A percentile compares a stretch with the other conserved stretches of the same genome.
Conservation (phyloP, 2,888 invertebrate species). For the Drosophila birchii region DNA sequence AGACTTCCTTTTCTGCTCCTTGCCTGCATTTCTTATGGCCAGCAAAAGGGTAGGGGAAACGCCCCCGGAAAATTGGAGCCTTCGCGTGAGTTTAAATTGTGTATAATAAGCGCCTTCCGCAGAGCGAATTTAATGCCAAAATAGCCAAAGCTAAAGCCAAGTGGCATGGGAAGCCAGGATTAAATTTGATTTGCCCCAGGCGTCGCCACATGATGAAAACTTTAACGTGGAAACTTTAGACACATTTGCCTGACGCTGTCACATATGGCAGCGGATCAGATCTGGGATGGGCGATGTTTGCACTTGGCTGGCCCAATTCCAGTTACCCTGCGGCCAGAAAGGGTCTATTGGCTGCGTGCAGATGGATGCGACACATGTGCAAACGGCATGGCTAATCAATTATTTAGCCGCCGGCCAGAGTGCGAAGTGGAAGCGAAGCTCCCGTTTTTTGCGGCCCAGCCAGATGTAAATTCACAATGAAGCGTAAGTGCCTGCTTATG, state of each 20-base stretch:
- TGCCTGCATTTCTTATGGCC: constrained; percentile 55
- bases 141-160: background rate
- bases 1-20: constrained; percentile 45
- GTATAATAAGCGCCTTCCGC: constrained; percentile 43
- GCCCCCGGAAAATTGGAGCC: constrained; percentile 28
- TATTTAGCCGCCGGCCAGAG: constrained; percentile 26
- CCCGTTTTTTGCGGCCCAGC: constrained; percentile 3
- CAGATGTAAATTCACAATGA: constrained; percentile 36
- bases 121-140: constrained; percentile 25
- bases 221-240: constrained; percentile 62
- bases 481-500: constrained; percentile 29
- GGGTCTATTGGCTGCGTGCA: constrained; percentile 26
- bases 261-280: constrained; percentile 43
- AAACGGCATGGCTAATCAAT: constrained; percentile 40
- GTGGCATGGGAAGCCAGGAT: constrained; percentile 6
- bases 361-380: constrained; percentile 40
- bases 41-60: constrained; percentile 36
- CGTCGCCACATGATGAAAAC: constrained; percentile 49
- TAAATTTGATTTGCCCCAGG: constrained; percentile 62
- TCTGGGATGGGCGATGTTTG: constrained; percentile 35
- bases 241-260: constrained; percentile 42
- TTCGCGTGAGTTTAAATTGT: constrained; percentile 72
- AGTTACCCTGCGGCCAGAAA: constrained; percentile 33
- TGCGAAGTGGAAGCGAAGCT: constrained; percentile 3
- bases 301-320: constrained; percentile 46